These are phyloP conservation scores for Dioctria rufipes DNA, from an alignment of 2,888 invertebrate genomes.

Conservation along the genomic window DNA sequence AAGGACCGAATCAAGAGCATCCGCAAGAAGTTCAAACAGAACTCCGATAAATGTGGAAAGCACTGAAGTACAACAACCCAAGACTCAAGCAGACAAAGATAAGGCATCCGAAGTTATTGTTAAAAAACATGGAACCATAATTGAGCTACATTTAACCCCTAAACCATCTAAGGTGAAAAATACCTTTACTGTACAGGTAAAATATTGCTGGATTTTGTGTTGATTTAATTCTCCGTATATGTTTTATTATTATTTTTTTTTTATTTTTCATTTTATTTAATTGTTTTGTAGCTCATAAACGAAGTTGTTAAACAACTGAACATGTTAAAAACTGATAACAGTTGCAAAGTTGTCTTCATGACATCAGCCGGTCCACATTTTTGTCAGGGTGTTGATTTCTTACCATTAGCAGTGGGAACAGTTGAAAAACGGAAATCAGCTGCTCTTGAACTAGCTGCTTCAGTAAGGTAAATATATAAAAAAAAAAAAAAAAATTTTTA, in stretches of 20 bases:
- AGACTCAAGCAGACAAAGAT: not conserved
- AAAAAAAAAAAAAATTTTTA: not conserved
- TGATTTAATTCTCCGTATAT: not conserved
- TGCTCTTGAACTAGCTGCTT: conserved; percentile 80
- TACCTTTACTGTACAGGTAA: conserved; percentile 77
- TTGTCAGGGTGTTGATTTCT: conserved; percentile 88
- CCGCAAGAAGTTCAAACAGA: conserved; percentile 50
- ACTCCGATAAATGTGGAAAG: conserved; percentile 19
- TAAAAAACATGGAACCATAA: conserved; percentile 70
- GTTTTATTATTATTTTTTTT: conserved; percentile 33
- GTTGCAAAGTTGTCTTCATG: conserved; percentile 78
- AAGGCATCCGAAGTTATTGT: conserved; percentile 52
- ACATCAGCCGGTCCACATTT: conserved; percentile 83
- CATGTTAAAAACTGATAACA: conserved; percentile 76
- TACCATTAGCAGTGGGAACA: conserved; percentile 76
- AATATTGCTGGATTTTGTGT: conserved; percentile 28
- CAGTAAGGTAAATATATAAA: conserved; percentile 78
- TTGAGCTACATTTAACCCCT: conserved; percentile 77
- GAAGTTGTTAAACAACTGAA: conserved; percentile 82
- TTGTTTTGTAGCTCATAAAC: conserved; percentile 78
- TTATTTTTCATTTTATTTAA: not conserved
- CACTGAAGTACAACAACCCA: not conserved
- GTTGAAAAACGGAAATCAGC: conserved; percentile 76
- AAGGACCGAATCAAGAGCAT: conserved; percentile 62
- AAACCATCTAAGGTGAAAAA: conserved; percentile 75